Evolutionary conservation across 1,140 invertebrate genomes (phyloP), one percentile per base, ranked within the genome.

Genomic region (Paralvinella palmiformis): DNA sequence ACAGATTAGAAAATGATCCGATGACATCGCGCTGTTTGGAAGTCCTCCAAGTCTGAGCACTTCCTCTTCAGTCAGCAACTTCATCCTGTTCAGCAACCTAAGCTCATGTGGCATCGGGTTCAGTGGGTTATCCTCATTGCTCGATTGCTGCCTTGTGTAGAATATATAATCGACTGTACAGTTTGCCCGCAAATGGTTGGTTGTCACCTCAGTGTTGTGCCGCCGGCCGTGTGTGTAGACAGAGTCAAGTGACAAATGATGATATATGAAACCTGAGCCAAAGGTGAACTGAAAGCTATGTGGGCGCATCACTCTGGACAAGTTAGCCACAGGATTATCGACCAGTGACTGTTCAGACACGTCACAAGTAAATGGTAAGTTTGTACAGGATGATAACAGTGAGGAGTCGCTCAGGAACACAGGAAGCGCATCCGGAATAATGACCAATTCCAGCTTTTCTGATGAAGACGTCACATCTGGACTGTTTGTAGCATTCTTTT

Each of bases 11-110:
- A 90, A 84, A 76, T 92, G 90, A 80, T 92, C 90, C 2, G 90
- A 91, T 1, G 88, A 88, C 45, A 86, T 81, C 3, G 81, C 78
- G 37, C 82, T 77, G 76, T 91, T 92, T n/a, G 91, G 91, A 71
- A 92, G 85, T 1, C 67, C 68, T 4, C 84, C 85, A n/a, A 85
- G 72, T 17, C 74, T 67, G n/a, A 73, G 57, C 60, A 89, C 87
- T 66, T 90, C 83, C 0, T 73, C 63, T 0, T 75, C 74, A 1
- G 85, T 86, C 15, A 89, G 86, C 50, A 94, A 79, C 41, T 15
- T 24, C 50, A 10, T 15, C 33, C 20, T 32, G 10, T 20, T 32
- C 29, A 57, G 27, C 55, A 57, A 32, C 35, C 35, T 31, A 27
- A 57, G 33, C 62, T 13, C 52, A 17, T 5, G 29, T 2, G 5